phyloP scores from a whole-genome alignment of 2,113 vertebrate genomes.

The Nesoenas mayeri region DNA sequence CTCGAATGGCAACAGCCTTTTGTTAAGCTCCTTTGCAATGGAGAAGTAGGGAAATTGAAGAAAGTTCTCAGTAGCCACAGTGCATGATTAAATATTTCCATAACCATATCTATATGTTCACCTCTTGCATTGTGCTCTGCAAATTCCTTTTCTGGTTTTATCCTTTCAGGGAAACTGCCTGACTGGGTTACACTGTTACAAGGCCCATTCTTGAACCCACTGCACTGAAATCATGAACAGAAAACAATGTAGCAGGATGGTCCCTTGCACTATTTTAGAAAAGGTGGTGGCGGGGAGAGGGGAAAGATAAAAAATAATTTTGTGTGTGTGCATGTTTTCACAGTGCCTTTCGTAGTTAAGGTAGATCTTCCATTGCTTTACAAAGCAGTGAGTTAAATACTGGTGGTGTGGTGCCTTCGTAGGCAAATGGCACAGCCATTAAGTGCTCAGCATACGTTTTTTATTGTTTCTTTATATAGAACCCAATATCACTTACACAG shows the following conservation, averaged over 20 bases:
- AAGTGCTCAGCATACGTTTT: slow-evolving; percentile 19
- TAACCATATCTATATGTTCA: slow-evolving; percentile 1
- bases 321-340: not conserved
- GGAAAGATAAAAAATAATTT: not conserved
- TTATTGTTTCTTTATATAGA: slow-evolving; percentile 40
- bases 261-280: not conserved
- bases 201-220: not conserved
- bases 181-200: not conserved
- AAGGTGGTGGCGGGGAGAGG: too few species aligned
- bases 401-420: not conserved
- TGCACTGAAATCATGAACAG: not conserved
- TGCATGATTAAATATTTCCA: slow-evolving; percentile 27
- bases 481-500: slow-evolving; percentile 42
- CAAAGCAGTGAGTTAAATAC: slow-evolving; percentile 3
- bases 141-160: slow-evolving; percentile 27
- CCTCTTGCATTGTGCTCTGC: not conserved
- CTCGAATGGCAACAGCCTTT: slow-evolving; percentile 52
- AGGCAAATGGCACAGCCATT: not conserved
- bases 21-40: slow-evolving; percentile 49
- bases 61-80: slow-evolving; percentile 54
- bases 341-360: not conserved
- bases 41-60: slow-evolving; percentile 51
- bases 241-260: not conserved
- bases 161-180: not conserved
- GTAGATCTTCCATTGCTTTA: not conserved